Evolutionary conservation across 2,797 vertebrate genomes (phyloP).

Genomic region (Rhynchotus rufescens): DNA sequence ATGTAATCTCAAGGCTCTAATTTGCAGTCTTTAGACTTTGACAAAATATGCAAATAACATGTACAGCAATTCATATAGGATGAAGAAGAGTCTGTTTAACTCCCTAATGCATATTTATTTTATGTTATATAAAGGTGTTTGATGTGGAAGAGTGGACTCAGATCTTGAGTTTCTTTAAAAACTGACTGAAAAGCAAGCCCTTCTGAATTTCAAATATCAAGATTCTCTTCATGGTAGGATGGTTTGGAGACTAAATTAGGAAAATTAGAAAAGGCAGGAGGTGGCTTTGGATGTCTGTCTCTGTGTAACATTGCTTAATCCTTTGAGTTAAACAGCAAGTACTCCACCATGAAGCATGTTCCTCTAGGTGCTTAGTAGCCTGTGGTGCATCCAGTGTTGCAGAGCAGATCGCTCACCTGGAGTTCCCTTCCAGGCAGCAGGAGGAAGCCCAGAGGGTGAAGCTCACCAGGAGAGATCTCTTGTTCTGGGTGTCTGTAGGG

Average conservation of each 20-base stretch:
- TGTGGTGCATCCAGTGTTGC: neutral
- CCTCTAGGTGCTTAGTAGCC: neutral
- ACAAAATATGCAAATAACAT: neutral
- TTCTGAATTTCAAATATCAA: neutral
- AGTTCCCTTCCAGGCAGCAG: neutral
- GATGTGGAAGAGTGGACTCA: neutral
- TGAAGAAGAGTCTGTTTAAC: neutral
- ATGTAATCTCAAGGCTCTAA: neutral
- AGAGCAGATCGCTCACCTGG: neutral
- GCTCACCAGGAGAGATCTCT: neutral
- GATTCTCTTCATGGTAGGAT: neutral
- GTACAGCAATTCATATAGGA: neutral
- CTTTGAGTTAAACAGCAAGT: neutral
- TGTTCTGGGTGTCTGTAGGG: neutral
- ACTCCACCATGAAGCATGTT: neutral
- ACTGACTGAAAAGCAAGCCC: neutral
- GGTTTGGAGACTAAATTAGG: neutral
- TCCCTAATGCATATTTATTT: neutral
- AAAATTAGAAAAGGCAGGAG: neutral
- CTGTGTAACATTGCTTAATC: neutral
- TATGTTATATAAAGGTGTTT: neutral
- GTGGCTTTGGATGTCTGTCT: neutral
- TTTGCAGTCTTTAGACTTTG: neutral
- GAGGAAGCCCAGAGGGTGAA: neutral
- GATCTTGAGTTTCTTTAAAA: neutral